Evolutionary conservation across 2,797 vertebrate genomes (phyloP).

Genomic region (Threskiornis aethiopicus): DNA sequence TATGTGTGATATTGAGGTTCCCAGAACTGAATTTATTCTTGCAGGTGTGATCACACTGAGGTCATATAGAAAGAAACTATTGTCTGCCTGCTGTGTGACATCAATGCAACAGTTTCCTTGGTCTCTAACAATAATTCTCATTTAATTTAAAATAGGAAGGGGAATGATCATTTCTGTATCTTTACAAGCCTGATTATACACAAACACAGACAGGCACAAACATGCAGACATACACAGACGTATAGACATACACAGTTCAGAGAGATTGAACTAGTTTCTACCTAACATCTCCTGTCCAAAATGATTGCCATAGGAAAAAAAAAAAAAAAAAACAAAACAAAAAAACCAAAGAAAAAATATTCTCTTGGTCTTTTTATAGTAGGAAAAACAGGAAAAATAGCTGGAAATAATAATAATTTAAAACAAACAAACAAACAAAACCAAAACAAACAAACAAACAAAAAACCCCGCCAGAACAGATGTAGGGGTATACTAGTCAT

Average conservation of each 20-base stretch:
- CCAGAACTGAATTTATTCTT: not conserved
- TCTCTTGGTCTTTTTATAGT: not conserved
- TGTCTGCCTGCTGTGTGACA: not conserved
- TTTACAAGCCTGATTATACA: not conserved
- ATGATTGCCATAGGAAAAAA: not conserved
- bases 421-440: not conserved
- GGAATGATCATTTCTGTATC: not conserved
- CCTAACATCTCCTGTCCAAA: not conserved
- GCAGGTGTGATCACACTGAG: not conserved
- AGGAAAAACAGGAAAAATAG: fast-evolving
- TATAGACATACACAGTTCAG: not conserved
- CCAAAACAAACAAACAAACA: no score
- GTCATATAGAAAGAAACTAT: not conserved
- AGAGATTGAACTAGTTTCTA: not conserved
- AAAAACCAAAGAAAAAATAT: not conserved
- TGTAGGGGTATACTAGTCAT: not conserved
- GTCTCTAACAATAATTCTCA: not conserved
- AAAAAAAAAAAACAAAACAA: no score
- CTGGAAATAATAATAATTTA: not conserved
- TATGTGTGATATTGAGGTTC: not conserved
- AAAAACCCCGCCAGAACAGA: not conserved
- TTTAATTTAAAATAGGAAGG: not conserved
- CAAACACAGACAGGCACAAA: not conserved
- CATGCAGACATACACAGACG: not conserved
- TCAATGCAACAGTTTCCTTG: not conserved